phyloP scores from a whole-genome alignment of 2,797 vertebrate genomes.

The Spatula clypeata region DNA sequence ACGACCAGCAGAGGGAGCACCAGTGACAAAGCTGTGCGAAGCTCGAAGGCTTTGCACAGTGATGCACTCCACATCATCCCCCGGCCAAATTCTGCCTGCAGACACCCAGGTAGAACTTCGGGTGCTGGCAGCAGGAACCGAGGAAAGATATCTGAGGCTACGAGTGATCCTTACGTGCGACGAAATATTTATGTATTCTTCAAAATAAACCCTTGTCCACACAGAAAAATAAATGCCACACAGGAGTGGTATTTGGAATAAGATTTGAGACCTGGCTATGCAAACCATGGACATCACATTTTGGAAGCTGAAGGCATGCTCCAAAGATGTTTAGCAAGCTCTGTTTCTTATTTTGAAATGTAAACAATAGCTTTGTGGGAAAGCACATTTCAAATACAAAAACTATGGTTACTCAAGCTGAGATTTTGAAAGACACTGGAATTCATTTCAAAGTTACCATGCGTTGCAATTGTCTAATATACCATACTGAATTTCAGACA shows the following conservation, averaged over 20 bases:
- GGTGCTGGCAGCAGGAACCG: not conserved
- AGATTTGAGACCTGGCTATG: not conserved
- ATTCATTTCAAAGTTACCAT: not conserved
- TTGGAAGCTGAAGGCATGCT: not conserved
- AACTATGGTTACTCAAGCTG: not conserved
- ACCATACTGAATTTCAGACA: not conserved
- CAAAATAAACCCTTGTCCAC: not conserved
- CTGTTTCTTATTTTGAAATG: constrained; percentile 8
- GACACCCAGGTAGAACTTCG: not conserved
- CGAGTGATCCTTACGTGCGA: not conserved
- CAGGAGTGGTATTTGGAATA: not conserved
- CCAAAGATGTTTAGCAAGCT: not conserved
- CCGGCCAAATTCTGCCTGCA: not conserved
- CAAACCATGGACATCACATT: not conserved
- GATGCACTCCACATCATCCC: not conserved
- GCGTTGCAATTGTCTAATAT: not conserved
- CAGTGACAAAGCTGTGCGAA: constrained; percentile 38
- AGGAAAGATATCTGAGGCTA: not conserved
- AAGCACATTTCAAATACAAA: not conserved
- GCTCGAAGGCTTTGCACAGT: not conserved
- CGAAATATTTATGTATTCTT: not conserved
- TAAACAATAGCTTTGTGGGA: not conserved
- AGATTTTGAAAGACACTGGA: constrained; percentile 19
- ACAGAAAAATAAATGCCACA: not conserved
- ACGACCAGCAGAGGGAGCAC: constrained; percentile 85